Base-by-base conservation (phyloP, 2,888 invertebrate genomes). In the Ommatoiulus sabulosus region DNA sequence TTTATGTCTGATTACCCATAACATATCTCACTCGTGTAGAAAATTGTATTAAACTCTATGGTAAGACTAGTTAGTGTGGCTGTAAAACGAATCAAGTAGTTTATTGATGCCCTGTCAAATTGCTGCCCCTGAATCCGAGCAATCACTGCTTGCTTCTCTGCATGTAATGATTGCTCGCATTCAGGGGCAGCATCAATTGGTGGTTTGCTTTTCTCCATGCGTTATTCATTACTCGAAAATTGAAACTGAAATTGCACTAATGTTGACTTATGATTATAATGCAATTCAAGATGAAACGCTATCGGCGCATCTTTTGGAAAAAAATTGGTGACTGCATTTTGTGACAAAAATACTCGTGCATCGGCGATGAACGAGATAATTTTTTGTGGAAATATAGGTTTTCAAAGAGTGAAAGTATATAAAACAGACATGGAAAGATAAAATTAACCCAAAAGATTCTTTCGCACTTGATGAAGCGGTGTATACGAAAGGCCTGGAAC, bases 391-490 rank as follows among this genome's bases (percentile, higher is more conserved):
- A 52, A 7, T 52, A 15, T 52, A 17, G 52, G 7, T 52, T 52
- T 52, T 52, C 6, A 72, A 72, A 72, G 6, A 20, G 20, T 7
- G 20, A 10, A 52, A 24, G 72, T 24, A n/a, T 8, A 72, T 72
- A 20, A 72, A 72, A 72, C 20, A 72, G 72, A 72, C n/a, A 6
- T 8, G 24, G 72, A 72, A 24, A 24, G 72, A 72, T 72, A 72
- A 72, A 72, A 72, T 72, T 72, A 72, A 72, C 72, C 24, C 24
- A 20, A 72, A 72, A 72, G 72, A 72, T 72, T 72, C 20, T 20
- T 48, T 63, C 24, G 10, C 24, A 72, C 20, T 20, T 8, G n/a
- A 72, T 72, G 24, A 72, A 72, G 72, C 24, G 20, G 72, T 72
- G 72, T 72, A 72, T 72, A 72, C 24, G 24, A 72, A 72, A 72